Evolutionary conservation across 2,797 vertebrate species (phyloP).

Genomic region (Takifugu rubripes): DNA sequence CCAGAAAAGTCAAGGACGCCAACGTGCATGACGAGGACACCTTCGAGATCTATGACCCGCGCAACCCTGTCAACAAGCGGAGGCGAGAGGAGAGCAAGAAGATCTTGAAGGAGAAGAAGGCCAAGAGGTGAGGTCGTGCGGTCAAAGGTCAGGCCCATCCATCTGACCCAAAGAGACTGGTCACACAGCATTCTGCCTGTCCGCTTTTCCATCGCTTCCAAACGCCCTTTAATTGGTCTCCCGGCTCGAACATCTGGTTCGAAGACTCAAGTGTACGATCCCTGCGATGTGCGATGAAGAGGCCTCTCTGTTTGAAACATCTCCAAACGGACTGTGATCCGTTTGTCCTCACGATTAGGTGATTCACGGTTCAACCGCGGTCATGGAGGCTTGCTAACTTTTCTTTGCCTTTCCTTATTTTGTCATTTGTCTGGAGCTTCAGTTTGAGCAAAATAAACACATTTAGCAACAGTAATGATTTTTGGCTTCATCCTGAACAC

Average conservation of each 20-base stretch:
- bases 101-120: conserved; percentile 94
- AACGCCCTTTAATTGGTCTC: conserved; percentile 15
- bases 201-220: conserved; percentile 25
- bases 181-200: conserved; percentile 17
- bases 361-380: neutral
- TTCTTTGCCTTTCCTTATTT: conserved; percentile 5
- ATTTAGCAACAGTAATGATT: conserved; percentile 1
- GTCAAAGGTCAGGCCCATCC: conserved; percentile 18
- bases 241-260: conserved; percentile 50
- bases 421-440: neutral
- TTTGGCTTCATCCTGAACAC: neutral
- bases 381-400: conserved; percentile 4
- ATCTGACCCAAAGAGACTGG: conserved; percentile 15
- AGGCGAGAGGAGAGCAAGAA: conserved; percentile 97
- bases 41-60: conserved; percentile 96
- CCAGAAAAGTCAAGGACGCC: conserved; percentile 95
- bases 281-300: conserved; percentile 41
- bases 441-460: conserved; percentile 37
- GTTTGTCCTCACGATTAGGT: conserved; percentile 5
- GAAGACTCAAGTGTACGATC: conserved; percentile 23
- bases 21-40: conserved; percentile 95
- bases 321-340: conserved; percentile 15
- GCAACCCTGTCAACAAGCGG: conserved; percentile 97
- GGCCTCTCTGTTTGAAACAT: conserved; percentile 18
- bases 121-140: conserved; percentile 79